Evolutionary conservation across 2,888 invertebrate species (phyloP).

Genomic region (Notodonta dromedarius): DNA sequence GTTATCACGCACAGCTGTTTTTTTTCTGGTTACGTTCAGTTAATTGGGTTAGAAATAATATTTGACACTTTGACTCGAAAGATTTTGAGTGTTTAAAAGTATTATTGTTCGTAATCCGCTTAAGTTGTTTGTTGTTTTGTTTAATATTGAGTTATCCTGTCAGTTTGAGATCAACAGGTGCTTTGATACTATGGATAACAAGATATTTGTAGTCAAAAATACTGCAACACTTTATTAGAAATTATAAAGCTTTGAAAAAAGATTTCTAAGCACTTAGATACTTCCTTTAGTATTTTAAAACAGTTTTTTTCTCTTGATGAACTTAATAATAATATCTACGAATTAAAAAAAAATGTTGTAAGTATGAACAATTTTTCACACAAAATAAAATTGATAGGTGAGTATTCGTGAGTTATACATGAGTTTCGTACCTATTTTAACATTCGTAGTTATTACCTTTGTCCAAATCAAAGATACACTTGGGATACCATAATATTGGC

Average conservation of each 20-base stretch:
- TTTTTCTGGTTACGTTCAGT: slow-evolving; percentile 49
- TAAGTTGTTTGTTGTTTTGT: slow-evolving; percentile 65
- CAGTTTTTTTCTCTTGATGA: no score
- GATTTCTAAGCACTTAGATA: no score
- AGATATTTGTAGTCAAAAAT: neutral
- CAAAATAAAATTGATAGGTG: no score
- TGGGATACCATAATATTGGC: slow-evolving; percentile 40
- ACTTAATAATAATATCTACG: no score
- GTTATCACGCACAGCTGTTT: slow-evolving; percentile 30
- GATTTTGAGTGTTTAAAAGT: slow-evolving; percentile 58
- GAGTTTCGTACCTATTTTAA: no score
- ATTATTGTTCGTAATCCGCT: slow-evolving; percentile 69
- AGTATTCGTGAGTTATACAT: no score
- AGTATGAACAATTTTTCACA: no score
- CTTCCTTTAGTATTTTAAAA: no score
- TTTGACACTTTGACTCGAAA: slow-evolving; percentile 62
- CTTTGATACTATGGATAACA: slow-evolving; percentile 6
- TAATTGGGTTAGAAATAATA: slow-evolving; percentile 75
- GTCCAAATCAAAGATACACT: slow-evolving; percentile 10
- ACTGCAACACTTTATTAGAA: no score
- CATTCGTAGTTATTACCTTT: neutral
- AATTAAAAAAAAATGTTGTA: no score
- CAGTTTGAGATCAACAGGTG: slow-evolving; percentile 35
- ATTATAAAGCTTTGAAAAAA: no score
- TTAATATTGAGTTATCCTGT: slow-evolving; percentile 34